Base-by-base conservation (phyloP, 1,140 invertebrate species). In the Chironomus striatipennis region DNA sequence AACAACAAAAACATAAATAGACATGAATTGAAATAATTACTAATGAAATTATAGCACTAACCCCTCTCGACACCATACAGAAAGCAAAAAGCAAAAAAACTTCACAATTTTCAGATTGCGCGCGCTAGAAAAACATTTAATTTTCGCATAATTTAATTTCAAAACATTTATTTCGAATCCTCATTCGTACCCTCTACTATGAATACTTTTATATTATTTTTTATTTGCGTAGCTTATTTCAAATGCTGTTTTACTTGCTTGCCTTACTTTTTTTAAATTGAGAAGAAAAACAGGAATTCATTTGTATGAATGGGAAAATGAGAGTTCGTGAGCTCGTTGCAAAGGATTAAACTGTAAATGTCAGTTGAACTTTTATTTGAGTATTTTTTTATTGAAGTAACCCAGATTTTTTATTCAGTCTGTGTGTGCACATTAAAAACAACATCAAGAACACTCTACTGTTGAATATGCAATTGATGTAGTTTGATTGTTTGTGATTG, bases 131-230 rank as follows among this genome's bases (percentile, higher is more conserved):
- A 57, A 57, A 57, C 47, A 57, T 57, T 57, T 57, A 57, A 57
- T 57, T 57, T 57, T 57, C 47, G 47, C 47, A 57, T 57, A 57
- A 57, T 57, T 57, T 57, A 57, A 57, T 57, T 57, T 57, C 47
- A 57, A 57, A 57, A 57, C 47, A 57, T 57, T 57, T 57, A 57
- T n/a, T 57, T 57, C 47, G n/a, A 57, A 57, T 57, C 24, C 47
- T 57, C 47, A 57, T 57, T 57, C 47, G n/a, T 57, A n/a, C 47
- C 47, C 47, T n/a, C n/a, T n/a, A n/a, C n/a, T 57, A 57, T 57
- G 47, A 57, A 57, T 57, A 57, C 12, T 57, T 57, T 57, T 57
- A n/a, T 15, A n/a, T 15, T 34, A 2, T 34, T 34, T 34, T 34
- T 34, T 34, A 34, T 34, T 34, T 34, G 24, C 24, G 24, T 57